These are phyloP conservation scores for Tachysurus vachellii DNA, from an alignment of 2,113 vertebrate species.

Conservation along the genomic window DNA sequence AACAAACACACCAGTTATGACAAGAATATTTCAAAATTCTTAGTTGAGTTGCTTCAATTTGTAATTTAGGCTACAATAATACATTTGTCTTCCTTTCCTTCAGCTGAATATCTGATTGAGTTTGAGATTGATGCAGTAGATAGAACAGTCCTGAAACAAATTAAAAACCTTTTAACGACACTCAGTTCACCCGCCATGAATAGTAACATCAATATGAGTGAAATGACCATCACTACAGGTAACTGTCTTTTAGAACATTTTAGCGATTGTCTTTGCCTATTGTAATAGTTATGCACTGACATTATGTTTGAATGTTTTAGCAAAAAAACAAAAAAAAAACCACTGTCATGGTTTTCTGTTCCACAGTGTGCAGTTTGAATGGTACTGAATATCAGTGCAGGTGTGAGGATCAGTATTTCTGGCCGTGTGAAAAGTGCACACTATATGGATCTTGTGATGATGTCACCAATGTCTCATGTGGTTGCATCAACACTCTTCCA, in stretches of 20 bases:
- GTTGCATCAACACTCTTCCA: constrained; percentile 6
- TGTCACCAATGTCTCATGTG: no score
- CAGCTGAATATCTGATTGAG: not conserved
- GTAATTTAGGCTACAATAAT: not conserved
- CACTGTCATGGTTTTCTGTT: no score
- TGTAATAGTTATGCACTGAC: no score
- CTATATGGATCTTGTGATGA: no score
- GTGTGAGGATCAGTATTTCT: no score
- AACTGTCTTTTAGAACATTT: no score
- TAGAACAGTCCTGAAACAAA: not conserved
- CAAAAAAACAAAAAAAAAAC: no score
- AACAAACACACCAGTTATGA: not conserved
- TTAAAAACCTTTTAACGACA: not conserved
- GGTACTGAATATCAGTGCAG: no score
- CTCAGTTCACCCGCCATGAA: not conserved
- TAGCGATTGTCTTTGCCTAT: no score
- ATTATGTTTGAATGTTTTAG: no score
- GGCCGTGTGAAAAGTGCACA: no score
- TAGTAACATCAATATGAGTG: not conserved
- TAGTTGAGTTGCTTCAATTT: not conserved
- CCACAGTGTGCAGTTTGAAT: no score
- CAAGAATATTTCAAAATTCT: not conserved
- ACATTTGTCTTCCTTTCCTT: not conserved
- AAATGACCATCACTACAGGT: constrained; percentile 32
- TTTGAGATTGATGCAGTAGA: not conserved